Base-by-base conservation (phyloP, 2,888 invertebrate species). In the Orchestes rusci region DNA sequence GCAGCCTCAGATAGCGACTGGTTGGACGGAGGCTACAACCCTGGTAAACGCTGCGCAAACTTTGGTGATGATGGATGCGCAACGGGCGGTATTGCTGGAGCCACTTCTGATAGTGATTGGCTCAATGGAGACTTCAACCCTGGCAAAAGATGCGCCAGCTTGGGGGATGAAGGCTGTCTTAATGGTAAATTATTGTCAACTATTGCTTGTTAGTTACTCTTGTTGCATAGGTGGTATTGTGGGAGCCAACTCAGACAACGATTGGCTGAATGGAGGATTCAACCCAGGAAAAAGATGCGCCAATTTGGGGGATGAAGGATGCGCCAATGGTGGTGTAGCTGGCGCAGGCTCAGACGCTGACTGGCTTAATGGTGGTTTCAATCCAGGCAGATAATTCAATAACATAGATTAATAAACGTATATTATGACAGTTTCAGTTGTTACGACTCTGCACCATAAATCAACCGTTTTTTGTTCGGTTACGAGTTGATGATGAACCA, bases 31-130 rank as follows among this genome's bases (percentile, higher is more conserved):
- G 55, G 54, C 2, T 53, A 43, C 18, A 53, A 23, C 16, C 56
- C 58, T n/a, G 57, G 57, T 20, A 57, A 60, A 50, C 53, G 66
- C 10, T 67, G 67, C 42, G 59, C 62, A 8, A 68, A 68, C 52
- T 53, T 73, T 65, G 73, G 74, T 66, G 75, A 75, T 53, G 75
- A 74, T 12, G 73, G 74, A 0, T 75, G 75, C 49, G 61, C 67
- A 39, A 74, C 73, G 48, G 51, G 71, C 7, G 70, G 70, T 48
- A 57, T 74, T 0, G 58, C 64, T 3, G 73, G 73, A 8, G 65
- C 74, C 36, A 73, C 73, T 20, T 18, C 40, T 10, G 60, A 61
- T 38, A 53, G 43, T 27, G 55, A 56, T 8, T 56, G 56, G 56
- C 18, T 59, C 10, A 47, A 49, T 29, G 50, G 51, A 2, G 52